These are phyloP conservation scores for Diaperis boleti DNA, from an alignment of 2,888 invertebrate genomes.

Conservation along the genomic window DNA sequence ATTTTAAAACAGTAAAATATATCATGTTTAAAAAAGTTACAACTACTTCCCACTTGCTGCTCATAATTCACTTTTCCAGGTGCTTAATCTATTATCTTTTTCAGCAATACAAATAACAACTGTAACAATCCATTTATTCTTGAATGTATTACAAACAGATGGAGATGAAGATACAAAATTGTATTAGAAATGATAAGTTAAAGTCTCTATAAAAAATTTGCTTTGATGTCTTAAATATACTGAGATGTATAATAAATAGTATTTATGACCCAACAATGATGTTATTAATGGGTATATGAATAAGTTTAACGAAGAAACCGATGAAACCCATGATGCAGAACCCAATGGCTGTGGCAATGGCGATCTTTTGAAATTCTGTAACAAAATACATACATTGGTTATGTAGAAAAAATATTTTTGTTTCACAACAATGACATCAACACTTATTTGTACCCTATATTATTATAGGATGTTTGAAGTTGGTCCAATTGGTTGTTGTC, in stretches of 20 bases:
- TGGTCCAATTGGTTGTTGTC: constrained; percentile 22
- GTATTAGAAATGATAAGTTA: constrained; percentile 47
- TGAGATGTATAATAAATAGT: constrained; percentile 43
- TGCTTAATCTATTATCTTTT: background rate
- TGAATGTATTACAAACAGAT: constrained; percentile 25
- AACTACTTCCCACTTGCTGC: too few relatives aligned
- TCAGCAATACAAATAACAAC: constrained; percentile 1
- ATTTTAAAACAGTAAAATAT: too few relatives aligned
- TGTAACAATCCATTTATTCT: constrained; percentile 37
- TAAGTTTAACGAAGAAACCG: constrained; percentile 99
- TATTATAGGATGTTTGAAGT: constrained; percentile 11
- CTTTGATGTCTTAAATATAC: constrained; percentile 37
- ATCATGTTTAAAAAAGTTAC: too few relatives aligned
- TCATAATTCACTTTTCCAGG: too few relatives aligned
- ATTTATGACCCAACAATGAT: constrained; percentile 88
- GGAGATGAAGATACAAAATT: constrained; percentile 42
- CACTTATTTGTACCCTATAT: constrained; percentile 19
- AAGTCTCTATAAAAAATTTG: constrained; percentile 42
- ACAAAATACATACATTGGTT: constrained; percentile 12
- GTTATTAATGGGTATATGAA: constrained; percentile 99
- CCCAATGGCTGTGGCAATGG: constrained; percentile 98
- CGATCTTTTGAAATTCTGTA: constrained; percentile 99
- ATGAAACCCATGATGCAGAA: constrained; percentile 99
- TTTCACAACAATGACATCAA: constrained; percentile 26
- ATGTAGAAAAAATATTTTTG: constrained; percentile 9